Base-by-base conservation (phyloP, 2,113 vertebrate species). In the Plecotus auritus region DNA sequence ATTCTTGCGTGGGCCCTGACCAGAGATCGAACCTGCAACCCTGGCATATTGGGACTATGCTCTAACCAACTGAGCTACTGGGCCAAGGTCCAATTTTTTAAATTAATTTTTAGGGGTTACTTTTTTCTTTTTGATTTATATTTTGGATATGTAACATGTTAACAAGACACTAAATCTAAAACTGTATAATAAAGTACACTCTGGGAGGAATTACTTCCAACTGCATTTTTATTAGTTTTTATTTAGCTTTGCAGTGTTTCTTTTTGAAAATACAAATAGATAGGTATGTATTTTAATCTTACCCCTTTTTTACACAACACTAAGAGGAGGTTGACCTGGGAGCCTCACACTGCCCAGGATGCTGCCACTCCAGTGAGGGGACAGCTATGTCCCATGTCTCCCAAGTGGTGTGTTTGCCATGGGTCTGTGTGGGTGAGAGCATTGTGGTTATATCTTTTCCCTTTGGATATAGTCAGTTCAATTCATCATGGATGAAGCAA, bases 61-160 rank as follows among this genome's bases (percentile, higher is more conserved):
- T 67, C 32, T 67, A n/a, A n/a, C 64, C 64, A 67, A 67, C 32
- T 17, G 32, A 67, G 64, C 64, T 67, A n/a, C 64, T 2, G 2
- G 14, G 64, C 64, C 14, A 67, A n/a, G 6, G 64, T 7, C 16
- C 30, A n/a, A n/a, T n/a, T n/a, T 66, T 64, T 32, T 13, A 14
- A 32, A 32, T 67, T n/a, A 80, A 49, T 32, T 32, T 66, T 69
- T 69, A 84, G 28, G 10, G 28, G 26, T 78, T 92, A 4, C 7
- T 18, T 88, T 96, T 96, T 85, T 64, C 10, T 73, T 93, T 95
- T 83, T 76, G 7, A 45, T 54, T 70, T 85, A 77, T 35, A 28
- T 92, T 72, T 88, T 90, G 59, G 12, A 74, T 83, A 54, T 91
- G 5, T 70, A 88, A 94, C 85, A 42, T 88, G 86, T 59, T 66